Evolutionary conservation across 2,888 invertebrate species (phyloP).

Genomic region (Zaprionus obscuricornis): DNA sequence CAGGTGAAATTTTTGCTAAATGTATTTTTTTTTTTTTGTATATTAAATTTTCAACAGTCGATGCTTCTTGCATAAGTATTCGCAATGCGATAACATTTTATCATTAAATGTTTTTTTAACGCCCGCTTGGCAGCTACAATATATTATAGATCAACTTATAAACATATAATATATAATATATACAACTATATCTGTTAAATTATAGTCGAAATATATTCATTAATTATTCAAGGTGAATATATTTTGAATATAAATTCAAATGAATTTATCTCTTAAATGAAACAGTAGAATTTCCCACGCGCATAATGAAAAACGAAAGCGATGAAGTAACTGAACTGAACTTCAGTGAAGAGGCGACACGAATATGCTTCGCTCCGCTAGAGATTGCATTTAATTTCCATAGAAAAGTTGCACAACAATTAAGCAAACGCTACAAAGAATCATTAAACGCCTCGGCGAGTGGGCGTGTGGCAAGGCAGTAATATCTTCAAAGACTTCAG

Average conservation of each 20-base stretch:
- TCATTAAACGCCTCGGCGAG: slow-evolving; percentile 63
- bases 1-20: slow-evolving; percentile 62
- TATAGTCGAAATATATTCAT: no score
- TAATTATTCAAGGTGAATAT: no score
- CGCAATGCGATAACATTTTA: not conserved
- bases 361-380: slow-evolving; percentile 10
- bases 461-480: slow-evolving; percentile 69
- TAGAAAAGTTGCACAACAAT: slow-evolving; percentile 76
- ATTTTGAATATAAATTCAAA: no score
- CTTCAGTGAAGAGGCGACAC: slow-evolving; percentile 13
- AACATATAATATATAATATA: no score
- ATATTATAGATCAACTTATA: not conserved
- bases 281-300: slow-evolving; percentile 41
- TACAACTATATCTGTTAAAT: no score
- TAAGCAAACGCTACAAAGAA: slow-evolving; percentile 63
- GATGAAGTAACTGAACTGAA: slow-evolving; percentile 67
- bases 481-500: no score
- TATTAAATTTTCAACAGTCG: not conserved
- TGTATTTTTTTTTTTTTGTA: no score
- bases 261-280: no score
- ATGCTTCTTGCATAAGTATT: slow-evolving; percentile 41
- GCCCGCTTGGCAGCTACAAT: not conserved
- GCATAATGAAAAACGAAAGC: slow-evolving; percentile 72
- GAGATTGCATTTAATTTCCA: slow-evolving; percentile 63
- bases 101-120: slow-evolving; percentile 3